Conservation (phyloP, 2,797 vertebrate species). For the Mus caroli region DNA sequence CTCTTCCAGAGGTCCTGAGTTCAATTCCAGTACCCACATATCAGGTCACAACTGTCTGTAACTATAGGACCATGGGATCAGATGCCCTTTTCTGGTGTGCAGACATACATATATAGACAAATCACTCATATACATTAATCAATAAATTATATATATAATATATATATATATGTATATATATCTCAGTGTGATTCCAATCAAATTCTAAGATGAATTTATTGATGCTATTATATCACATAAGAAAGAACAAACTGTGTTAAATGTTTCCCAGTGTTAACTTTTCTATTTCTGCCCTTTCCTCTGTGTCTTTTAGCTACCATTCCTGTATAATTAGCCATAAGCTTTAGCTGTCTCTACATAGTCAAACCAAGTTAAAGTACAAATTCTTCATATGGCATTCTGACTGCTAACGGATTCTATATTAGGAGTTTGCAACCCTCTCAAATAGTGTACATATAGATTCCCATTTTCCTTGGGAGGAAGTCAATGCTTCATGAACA, state of each 20-base stretch:
- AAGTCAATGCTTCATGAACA: background rate
- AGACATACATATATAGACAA: background rate
- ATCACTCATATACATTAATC: background rate
- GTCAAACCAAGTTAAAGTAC: slow-evolving; percentile 26
- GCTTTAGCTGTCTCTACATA: slow-evolving; percentile 25
- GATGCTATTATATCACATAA: background rate
- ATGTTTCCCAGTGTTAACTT: background rate
- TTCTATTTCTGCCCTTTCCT: slow-evolving; percentile 6
- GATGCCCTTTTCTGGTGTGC: background rate
- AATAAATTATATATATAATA: background rate
- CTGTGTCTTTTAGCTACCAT: background rate
- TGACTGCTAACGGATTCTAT: background rate
- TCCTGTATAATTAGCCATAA: background rate
- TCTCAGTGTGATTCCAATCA: too few species aligned
- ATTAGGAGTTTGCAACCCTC: background rate
- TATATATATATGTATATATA: too few species aligned
- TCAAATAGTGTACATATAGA: background rate
- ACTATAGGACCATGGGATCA: background rate
- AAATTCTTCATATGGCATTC: slow-evolving; percentile 26
- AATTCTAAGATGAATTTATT: too few species aligned
- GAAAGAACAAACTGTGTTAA: background rate
- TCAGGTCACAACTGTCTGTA: background rate
- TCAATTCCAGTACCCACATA: background rate
- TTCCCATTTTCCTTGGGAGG: slow-evolving; percentile 2
- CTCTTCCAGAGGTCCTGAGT: background rate